Evolutionary conservation across 2,888 invertebrate species (phyloP), one percentile per base, ranked within the genome.

Genomic region (Noctuana brunneofusca): DNA sequence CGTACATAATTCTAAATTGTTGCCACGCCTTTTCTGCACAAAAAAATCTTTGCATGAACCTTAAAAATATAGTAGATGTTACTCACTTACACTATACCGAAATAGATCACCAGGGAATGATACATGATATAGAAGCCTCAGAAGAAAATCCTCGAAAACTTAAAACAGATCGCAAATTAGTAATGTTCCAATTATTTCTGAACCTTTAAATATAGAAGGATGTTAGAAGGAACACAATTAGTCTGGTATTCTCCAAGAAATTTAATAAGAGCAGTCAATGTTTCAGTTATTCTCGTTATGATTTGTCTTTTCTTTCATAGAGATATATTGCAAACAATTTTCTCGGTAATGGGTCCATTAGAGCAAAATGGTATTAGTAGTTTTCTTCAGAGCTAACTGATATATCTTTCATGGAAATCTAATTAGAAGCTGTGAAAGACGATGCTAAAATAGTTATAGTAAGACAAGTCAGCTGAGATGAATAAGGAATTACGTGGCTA

Each of bases 1-100:
- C 62, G 62, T 49, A 62, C 49, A 30, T 62, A 55, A 55, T 55
- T 20, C 20, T 49, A 27, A 55, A 49, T 62, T 18, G 48, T 46
- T n/a, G 49, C 38, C 62, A 38, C 54, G 46, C 35, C 20, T 43
- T 54, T 22, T n/a, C 54, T 12, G 35, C 35, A 12, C 3, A 35
- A n/a, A 46, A 30, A 32, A 14, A 3, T 22, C 16, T n/a, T 16
- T 6, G 9, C 27, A 27, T 50, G 3, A 16, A 24, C 14, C 24
- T 24, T 14, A 9, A 50, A 27, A 14, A 50, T 8, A 50, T n/a
- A 14, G 6, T n/a, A n/a, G 38, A 38, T 6, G 30, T 1, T 24
- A 4, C 3, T 3, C 5, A 4, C 3, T 3, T 4, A 24, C 24
- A 24, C 24, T 24, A 6, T 30, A 30, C 8, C 11, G 2, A 30